Evolutionary conservation across 1,140 invertebrate species (phyloP), one percentile per base, ranked within the genome.

Genomic region (Drosophila saltans): DNA sequence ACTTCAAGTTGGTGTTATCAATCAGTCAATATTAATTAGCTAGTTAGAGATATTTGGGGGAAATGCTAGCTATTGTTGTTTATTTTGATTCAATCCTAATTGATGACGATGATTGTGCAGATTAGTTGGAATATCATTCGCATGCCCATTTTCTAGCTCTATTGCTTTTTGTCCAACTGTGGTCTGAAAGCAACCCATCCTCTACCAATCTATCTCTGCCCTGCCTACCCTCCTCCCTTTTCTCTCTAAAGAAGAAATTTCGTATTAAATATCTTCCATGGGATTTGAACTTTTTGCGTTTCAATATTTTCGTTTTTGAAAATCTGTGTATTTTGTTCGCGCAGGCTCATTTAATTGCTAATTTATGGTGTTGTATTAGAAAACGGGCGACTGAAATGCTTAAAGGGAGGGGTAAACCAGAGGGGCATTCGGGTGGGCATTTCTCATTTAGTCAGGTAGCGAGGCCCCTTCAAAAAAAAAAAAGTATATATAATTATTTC

Each of bases 301-400:
- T 89, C 80, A 89, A 89, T 89, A 89, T 89, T 88, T 89, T 89
- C 69, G 83, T 83, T 86, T 59, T 69, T 70, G 41, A 84, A 89
- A 89, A 68, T 24, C 24, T 52, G 45, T 52, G 67, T 78, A 59
- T 81, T 79, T 73, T 69, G 36, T 78, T 77, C 80, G 74, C 84
- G 78, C 84, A 78, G 80, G 75, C 84, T 89, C 74, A 89, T 89
- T 89, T 89, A 89, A 89, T 81, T 79, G 85, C 41, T 89, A 89
- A 89, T 89, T 89, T 89, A 89, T 89, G 84, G 78, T 64, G 66
- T 59, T 41, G 59, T 66, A 61, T 45, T 65, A 55, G 61, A 52
- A 52, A 52, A 26, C 45, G 21, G 45, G 45, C 45, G 45, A 52
- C 45, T 52, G 21, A 52, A 52, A 26, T 11, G 21, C 10, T 52